phyloP scores from a whole-genome alignment of 2,888 invertebrate genomes.

The Exephanes ischioxanthus region DNA sequence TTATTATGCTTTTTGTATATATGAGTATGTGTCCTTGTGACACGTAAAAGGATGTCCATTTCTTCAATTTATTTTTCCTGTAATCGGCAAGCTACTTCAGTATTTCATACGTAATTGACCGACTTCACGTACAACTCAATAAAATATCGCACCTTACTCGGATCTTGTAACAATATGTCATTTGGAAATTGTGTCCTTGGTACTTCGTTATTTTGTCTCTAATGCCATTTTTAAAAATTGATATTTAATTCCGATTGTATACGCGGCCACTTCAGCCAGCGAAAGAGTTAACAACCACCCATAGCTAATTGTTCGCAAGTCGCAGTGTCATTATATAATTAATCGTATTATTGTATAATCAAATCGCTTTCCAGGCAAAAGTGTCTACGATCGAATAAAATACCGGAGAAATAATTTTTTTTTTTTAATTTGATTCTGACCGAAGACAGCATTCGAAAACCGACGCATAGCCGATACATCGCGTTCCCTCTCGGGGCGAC shows the following conservation, averaged over 20 bases:
- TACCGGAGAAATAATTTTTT: background rate
- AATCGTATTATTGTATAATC: background rate
- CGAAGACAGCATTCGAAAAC: background rate
- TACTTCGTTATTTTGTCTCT: background rate
- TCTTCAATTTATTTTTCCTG: background rate
- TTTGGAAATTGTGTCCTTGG: background rate
- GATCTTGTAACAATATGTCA: background rate
- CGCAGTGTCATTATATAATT: background rate
- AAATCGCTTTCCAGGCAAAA: background rate
- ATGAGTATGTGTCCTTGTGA: constrained; percentile 1
- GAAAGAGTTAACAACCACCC: background rate
- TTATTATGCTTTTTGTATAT: constrained; percentile 5
- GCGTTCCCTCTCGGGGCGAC: constrained; percentile 45
- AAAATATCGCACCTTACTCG: background rate
- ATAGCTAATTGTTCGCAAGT: background rate
- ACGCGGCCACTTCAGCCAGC: background rate
- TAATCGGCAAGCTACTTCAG: background rate
- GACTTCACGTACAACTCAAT: background rate
- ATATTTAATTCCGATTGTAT: background rate
- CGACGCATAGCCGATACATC: constrained; percentile 50
- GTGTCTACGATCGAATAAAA: constrained; percentile 13
- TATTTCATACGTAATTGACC: background rate
- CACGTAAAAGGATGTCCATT: background rate
- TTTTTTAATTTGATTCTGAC: background rate
- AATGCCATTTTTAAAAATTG: background rate